These are phyloP conservation scores for Oryzias woworae DNA, from an alignment of 2,113 vertebrate genomes.

Conservation along the genomic window DNA sequence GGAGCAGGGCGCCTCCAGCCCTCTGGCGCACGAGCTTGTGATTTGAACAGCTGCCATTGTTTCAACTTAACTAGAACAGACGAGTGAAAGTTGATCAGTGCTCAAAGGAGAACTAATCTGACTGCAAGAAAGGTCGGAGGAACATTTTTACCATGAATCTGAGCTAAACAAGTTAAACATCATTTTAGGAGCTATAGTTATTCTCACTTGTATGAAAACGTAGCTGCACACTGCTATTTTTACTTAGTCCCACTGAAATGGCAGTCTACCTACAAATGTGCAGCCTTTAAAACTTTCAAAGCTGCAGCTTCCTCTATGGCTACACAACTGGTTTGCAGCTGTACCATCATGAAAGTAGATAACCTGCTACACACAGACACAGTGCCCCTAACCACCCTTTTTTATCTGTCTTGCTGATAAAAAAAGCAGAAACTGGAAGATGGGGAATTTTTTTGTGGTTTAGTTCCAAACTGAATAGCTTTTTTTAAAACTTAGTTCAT, in stretches of 20 bases:
- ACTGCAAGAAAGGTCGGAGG: background rate
- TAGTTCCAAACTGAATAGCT: too few relatives aligned
- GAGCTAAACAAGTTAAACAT: background rate
- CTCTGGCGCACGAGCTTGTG: conserved; percentile 22
- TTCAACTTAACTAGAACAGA: conserved; percentile 22
- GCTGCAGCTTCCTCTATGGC: too few relatives aligned
- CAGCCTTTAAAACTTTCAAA: too few relatives aligned
- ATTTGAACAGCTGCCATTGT: conserved; percentile 13
- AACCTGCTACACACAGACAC: too few relatives aligned
- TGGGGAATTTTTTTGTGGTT: too few relatives aligned
- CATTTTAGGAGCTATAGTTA: background rate
- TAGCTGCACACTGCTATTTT: background rate
- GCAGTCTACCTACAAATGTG: background rate
- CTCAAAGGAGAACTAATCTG: background rate
- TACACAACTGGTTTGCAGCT: too few relatives aligned
- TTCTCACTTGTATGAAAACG: background rate
- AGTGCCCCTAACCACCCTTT: too few relatives aligned
- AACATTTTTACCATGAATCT: background rate
- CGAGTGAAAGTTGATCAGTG: conserved; percentile 9
- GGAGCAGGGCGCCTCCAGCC: conserved; percentile 1
- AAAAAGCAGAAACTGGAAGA: too few relatives aligned
- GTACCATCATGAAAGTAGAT: too few relatives aligned
- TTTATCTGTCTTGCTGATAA: too few relatives aligned
- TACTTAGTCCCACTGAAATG: background rate
- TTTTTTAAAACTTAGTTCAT: too few relatives aligned